A percentile compares a stretch with the other conserved stretches of the same genome.
phyloP scores from a whole-genome alignment of 2,888 invertebrate genomes.

The Stenodera caucasica region DNA sequence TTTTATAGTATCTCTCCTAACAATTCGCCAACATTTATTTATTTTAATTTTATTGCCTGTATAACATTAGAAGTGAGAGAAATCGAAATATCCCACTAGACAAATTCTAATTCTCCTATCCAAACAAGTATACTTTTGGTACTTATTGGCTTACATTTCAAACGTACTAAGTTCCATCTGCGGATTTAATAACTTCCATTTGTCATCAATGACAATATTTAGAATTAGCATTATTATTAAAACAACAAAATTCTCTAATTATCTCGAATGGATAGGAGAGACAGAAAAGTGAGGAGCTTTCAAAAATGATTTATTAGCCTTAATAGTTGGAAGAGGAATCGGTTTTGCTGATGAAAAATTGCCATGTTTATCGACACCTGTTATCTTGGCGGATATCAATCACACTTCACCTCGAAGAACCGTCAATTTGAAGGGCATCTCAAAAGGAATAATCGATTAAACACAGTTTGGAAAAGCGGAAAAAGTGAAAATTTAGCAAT shows the following conservation, averaged over 20 bases:
- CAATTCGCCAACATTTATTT: too few relatives aligned
- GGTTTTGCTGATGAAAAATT: neutral
- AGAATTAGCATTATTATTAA: too few relatives aligned
- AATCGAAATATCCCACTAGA: neutral
- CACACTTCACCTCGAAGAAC: neutral
- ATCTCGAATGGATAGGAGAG: too few relatives aligned
- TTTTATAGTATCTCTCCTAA: too few relatives aligned
- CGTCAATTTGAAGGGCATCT: neutral
- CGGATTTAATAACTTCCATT: neutral
- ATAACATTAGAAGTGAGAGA: neutral
- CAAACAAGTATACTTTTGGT: neutral
- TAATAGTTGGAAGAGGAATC: neutral
- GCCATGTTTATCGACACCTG: constrained; percentile 6
- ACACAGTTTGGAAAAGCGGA: neutral
- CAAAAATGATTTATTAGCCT: neutral
- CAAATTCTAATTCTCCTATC: neutral
- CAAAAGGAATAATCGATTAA: neutral
- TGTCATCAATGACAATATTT: too few relatives aligned
- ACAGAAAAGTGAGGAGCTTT: neutral
- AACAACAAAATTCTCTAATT: too few relatives aligned
- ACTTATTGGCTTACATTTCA: neutral
- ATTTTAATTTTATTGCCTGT: too few relatives aligned
- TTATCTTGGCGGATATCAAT: neutral
- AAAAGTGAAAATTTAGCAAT: too few relatives aligned
- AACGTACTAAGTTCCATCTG: neutral